These are phyloP conservation scores for Copidosoma aretas DNA, from an alignment of 2,888 invertebrate species.

Conservation along the genomic window DNA sequence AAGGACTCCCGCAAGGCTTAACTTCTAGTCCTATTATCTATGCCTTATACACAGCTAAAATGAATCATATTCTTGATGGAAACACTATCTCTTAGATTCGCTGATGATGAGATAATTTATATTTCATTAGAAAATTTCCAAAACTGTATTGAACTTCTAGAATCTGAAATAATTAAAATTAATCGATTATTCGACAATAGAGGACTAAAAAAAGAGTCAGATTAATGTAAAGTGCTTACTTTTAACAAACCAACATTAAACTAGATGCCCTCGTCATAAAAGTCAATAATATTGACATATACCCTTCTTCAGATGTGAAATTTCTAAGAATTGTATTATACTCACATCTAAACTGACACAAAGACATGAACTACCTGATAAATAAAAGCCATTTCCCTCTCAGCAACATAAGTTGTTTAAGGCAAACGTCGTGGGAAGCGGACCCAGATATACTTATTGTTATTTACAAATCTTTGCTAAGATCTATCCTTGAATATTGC, in stretches of 20 bases:
- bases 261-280: not conserved
- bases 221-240: not conserved
- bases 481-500: not conserved
- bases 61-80: not conserved
- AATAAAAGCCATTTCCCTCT: not conserved
- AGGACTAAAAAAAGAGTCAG: not conserved
- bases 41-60: not conserved
- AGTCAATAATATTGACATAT: not conserved
- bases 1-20: not conserved
- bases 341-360: not conserved
- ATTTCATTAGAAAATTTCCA: not conserved
- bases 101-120: not conserved
- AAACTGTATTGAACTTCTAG: not conserved
- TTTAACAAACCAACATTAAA: not conserved
- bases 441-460: no score
- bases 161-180: not conserved
- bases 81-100: not conserved
- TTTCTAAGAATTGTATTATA: not conserved
- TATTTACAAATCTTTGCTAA: not conserved
- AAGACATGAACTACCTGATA: not conserved
- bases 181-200: not conserved
- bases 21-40: not conserved
- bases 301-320: not conserved
- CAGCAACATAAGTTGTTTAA: not conserved
- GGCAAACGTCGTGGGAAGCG: not conserved